Evolutionary conservation across 2,888 invertebrate genomes (phyloP).

Genomic region (Melanostoma mellinum): DNA sequence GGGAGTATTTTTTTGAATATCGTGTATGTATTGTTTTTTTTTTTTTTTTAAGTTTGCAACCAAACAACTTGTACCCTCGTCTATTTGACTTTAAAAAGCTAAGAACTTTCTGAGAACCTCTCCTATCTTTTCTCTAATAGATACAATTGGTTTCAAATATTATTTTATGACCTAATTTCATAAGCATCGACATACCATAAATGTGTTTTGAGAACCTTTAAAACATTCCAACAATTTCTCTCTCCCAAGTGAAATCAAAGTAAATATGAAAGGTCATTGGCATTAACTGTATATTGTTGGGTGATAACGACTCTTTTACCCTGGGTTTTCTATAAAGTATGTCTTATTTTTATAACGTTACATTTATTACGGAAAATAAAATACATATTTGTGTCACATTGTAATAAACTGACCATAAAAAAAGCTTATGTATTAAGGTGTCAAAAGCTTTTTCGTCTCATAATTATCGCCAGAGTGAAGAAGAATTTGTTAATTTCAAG

Average conservation of each 20-base stretch:
- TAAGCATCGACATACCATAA: conserved; percentile 17
- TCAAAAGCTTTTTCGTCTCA: too few species aligned
- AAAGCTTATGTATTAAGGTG: too few species aligned
- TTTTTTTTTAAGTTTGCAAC: too few species aligned
- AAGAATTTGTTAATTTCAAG: neutral
- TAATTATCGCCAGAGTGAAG: neutral
- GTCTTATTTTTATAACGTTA: neutral
- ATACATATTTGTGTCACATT: too few species aligned
- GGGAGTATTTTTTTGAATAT: too few species aligned
- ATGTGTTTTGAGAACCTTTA: conserved; percentile 16
- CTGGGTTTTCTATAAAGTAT: neutral
- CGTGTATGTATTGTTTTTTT: too few species aligned
- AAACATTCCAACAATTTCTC: neutral
- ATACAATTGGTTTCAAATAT: conserved; percentile 1
- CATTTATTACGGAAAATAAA: neutral
- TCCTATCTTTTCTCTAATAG: neutral
- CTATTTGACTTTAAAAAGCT: too few species aligned
- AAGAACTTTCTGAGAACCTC: too few species aligned
- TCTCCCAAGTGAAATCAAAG: neutral
- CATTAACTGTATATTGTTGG: neutral
- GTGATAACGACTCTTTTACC: neutral
- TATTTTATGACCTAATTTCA: conserved; percentile 52
- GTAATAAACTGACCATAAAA: too few species aligned
- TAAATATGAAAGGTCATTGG: neutral
- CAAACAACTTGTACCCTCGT: too few species aligned